phyloP scores from a whole-genome alignment of 23 tunicate species.

The Aplidium turbinatum region DNA sequence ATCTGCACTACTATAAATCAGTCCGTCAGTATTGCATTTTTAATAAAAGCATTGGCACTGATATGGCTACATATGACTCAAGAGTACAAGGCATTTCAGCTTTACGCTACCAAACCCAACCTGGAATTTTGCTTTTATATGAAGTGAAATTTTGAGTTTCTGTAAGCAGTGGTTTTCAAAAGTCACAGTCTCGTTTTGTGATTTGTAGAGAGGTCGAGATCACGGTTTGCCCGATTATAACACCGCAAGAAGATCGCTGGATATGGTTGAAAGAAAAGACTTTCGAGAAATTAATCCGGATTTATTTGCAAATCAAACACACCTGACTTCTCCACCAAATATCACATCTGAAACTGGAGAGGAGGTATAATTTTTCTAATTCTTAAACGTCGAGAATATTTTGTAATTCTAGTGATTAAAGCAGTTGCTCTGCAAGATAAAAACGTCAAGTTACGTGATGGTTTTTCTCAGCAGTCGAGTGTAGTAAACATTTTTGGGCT shows the following conservation, averaged over 20 bases:
- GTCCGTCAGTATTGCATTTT: no score
- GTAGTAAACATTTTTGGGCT: no score
- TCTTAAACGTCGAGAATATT: background rate
- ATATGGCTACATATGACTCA: no score
- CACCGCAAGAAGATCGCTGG: conserved; percentile 66
- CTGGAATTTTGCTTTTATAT: no score
- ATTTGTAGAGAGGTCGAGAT: conserved; percentile 79
- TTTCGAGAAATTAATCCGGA: conserved; percentile 70
- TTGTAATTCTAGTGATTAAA: no score
- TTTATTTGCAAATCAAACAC: conserved; percentile 25
- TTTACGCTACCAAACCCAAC: no score
- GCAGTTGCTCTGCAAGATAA: no score
- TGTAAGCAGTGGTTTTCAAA: background rate
- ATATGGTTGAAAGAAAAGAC: conserved; percentile 23
- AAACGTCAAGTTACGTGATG: no score
- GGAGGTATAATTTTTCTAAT: background rate
- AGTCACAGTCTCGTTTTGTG: background rate
- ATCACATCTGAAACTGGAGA: background rate
- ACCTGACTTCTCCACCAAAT: background rate
- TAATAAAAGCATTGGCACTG: no score
- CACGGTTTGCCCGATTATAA: conserved; percentile 91
- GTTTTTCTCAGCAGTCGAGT: no score
- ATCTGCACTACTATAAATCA: no score
- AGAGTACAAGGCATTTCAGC: no score
- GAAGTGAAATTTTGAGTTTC: background rate